Evolutionary conservation across 2,888 invertebrate species (phyloP).

Genomic region (Drosophila lutescens): DNA sequence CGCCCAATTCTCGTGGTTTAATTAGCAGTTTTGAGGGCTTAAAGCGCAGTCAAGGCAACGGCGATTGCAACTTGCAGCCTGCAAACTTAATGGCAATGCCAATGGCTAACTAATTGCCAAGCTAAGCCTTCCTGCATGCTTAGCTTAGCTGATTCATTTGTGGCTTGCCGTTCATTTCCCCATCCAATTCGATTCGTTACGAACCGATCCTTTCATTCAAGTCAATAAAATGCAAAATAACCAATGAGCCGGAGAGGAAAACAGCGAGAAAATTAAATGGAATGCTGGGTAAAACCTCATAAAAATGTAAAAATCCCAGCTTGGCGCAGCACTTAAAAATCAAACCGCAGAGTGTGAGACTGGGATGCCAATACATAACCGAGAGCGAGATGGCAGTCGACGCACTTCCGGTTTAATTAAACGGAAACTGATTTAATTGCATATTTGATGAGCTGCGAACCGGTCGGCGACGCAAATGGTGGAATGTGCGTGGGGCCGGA

Average conservation of each 20-base stretch:
- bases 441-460: constrained; percentile 82
- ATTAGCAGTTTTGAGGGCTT: constrained; percentile 60
- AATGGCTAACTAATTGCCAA: constrained; percentile 63
- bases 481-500: constrained; percentile 15
- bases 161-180: constrained; percentile 1
- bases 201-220: constrained; percentile 29
- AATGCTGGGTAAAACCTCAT: constrained; percentile 59
- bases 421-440: constrained; percentile 84
- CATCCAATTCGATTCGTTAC: no score
- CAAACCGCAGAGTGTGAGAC: constrained; percentile 58
- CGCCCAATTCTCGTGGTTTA: constrained; percentile 65
- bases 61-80: constrained; percentile 6
- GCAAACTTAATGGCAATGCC: constrained; percentile 55
- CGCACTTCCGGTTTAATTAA: constrained; percentile 83
- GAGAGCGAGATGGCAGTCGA: constrained; percentile 57
- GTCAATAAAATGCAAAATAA: constrained; percentile 70
- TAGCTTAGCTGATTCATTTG: constrained; percentile 16
- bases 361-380: constrained; percentile 50
- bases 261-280: constrained; percentile 23
- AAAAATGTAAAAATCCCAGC: constrained; percentile 70
- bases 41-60: constrained; percentile 45
- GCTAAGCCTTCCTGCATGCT: constrained; percentile 33
- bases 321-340: constrained; percentile 67
- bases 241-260: constrained; percentile 19
- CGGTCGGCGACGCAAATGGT: constrained; percentile 56